A percentile compares a stretch with the other conserved stretches of the same genome.
Evolutionary conservation across 2,888 invertebrate species (phyloP).

Genomic region (Anodontia alba): DNA sequence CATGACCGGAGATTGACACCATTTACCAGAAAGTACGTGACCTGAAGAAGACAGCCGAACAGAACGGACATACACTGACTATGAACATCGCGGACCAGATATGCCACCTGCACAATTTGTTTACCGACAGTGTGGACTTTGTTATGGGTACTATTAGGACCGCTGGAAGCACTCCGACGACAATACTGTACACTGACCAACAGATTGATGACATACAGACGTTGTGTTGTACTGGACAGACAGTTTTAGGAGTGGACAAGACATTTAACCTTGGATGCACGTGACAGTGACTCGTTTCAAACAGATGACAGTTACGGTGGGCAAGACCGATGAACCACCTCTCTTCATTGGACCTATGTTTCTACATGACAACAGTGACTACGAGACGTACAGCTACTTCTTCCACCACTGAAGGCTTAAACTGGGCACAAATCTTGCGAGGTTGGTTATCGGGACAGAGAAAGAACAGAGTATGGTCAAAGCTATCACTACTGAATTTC

Average conservation of each 20-base stretch:
- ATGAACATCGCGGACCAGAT: no score
- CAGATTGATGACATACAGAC: constrained; percentile 42
- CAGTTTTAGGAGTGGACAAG: constrained; percentile 45
- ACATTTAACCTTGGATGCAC: constrained; percentile 51
- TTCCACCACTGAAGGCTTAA: constrained; percentile 40
- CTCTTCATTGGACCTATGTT: constrained; percentile 52
- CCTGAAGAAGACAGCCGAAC: no score
- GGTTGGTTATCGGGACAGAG: constrained; percentile 30
- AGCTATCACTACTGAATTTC: constrained; percentile 1
- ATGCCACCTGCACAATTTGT: no score
- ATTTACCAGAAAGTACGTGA: no score
- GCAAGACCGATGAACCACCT: constrained; percentile 23
- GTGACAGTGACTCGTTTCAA: constrained; percentile 34
- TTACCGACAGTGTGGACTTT: no score
- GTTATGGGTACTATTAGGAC: no score
- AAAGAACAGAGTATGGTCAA: constrained; percentile 35
- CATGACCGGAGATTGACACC: no score
- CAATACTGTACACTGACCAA: constrained; percentile 43
- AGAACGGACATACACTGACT: no score
- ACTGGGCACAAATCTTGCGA: background rate
- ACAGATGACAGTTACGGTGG: constrained; percentile 35
- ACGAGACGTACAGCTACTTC: constrained; percentile 40
- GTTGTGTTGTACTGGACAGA: constrained; percentile 43
- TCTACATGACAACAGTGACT: constrained; percentile 56
- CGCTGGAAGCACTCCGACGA: no score